These are phyloP conservation scores for Cololabis saira DNA, from an alignment of 2,113 vertebrate species.

Conservation along the genomic window DNA sequence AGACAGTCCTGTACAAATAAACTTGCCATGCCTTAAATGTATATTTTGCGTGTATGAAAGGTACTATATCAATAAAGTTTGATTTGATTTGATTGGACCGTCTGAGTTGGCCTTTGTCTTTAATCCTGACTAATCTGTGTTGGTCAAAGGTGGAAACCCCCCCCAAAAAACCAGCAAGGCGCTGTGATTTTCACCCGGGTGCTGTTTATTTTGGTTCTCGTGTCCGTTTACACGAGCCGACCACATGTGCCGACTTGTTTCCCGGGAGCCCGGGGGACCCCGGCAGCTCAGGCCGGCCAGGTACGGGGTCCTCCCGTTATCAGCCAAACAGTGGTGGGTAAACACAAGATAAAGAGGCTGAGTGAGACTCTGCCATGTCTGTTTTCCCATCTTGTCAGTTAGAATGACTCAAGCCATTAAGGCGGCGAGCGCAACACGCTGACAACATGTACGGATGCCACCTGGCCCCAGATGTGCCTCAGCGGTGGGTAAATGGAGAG, in stretches of 20 bases:
- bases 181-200: too few species aligned
- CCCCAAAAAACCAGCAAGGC: too few species aligned
- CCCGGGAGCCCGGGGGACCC: constrained; percentile 12
- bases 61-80: too few species aligned
- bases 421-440: constrained; percentile 62
- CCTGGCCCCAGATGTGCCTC: constrained; percentile 75
- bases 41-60: too few species aligned
- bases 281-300: constrained; percentile 8
- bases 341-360: constrained; percentile 74
- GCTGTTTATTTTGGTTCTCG: neutral
- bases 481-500: constrained; percentile 60
- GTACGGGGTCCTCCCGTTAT: constrained; percentile 56
- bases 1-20: too few species aligned
- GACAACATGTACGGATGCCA: constrained; percentile 71
- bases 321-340: constrained; percentile 65
- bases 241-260: neutral
- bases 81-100: too few species aligned
- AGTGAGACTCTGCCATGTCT: constrained; percentile 72
- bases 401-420: constrained; percentile 73
- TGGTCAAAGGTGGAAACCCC: too few species aligned
- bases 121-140: too few species aligned
- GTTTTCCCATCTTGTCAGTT: constrained; percentile 74
- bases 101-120: too few species aligned
- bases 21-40: too few species aligned
- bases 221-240: neutral